Evolutionary conservation across 2,888 invertebrate genomes (phyloP), one percentile per base, ranked within the genome.

Genomic region (Parasteatoda lunata): DNA sequence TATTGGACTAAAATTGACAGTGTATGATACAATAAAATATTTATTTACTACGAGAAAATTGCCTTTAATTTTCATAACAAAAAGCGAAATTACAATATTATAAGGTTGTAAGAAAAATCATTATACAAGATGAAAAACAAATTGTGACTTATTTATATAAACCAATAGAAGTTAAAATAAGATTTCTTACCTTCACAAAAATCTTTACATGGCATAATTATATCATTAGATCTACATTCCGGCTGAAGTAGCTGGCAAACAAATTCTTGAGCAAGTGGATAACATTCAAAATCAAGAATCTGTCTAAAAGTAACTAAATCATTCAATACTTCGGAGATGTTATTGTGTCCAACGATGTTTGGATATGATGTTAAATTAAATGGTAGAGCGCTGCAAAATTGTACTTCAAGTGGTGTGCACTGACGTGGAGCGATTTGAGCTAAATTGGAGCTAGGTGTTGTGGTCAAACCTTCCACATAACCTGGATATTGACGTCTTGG

Each of bases 281-380:
- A 97, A 91, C 97, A 97, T 92, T 97, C 97, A 0, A 96, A 96
- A 91, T 97, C 97, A 7, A 97, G 95, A n/a, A 97, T 89, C 79
- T 91, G 93, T 93, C 93, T 92, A 91, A 96, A 97, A 0, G 95
- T 94, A 72, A 97, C 96, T 45, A 97, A 94, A 91, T 97, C 95
- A 66, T 94, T 94, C 89, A 94, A 92, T 5, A 97, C 94, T 68
- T 95, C 95, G 49, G 94, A 94, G 69, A 93, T 91, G 3, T 93
- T 93, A 73, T 92, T 92, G 90, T 96, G 96, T 0, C 95, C 95
- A 81, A 96, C 93, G 13, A 95, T 92, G 92, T 97, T 97, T 0
- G 97, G 97, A 91, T 96, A 97, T 0, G 96, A 95, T 0, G 97
- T 97, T 9, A 94, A 91, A 91, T 97, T 97, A 92, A 96, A 96